phyloP scores from a whole-genome alignment of 1,140 invertebrate species.

The Lucilia sericata region DNA sequence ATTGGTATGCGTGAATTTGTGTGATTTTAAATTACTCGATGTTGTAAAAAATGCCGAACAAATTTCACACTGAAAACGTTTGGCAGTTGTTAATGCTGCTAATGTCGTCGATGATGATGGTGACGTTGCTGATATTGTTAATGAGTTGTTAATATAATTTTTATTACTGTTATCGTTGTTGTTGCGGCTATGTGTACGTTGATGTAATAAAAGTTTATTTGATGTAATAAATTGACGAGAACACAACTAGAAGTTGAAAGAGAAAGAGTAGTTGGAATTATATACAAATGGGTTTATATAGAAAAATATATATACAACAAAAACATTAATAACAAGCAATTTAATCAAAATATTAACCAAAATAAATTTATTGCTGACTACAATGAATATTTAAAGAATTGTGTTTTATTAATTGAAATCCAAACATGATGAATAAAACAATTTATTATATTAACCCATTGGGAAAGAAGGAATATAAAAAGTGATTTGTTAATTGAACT shows the following conservation, averaged over 20 bases:
- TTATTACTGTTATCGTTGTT: background rate
- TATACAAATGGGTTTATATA: background rate
- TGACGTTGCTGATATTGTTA: background rate
- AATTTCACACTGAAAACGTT: conserved; percentile 70
- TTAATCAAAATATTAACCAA: background rate
- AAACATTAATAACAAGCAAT: background rate
- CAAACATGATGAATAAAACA: no score
- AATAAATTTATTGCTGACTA: background rate
- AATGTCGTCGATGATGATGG: background rate
- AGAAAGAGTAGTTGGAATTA: no score
- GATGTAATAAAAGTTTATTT: conserved; percentile 84
- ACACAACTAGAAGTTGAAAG: conserved; percentile 46
- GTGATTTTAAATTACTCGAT: conserved; percentile 70
- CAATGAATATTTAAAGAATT: no score
- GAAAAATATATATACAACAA: background rate
- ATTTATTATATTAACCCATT: no score
- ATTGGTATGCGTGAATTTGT: conserved; percentile 70
- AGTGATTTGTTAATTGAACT: no score
- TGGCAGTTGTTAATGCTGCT: background rate
- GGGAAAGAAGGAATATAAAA: no score
- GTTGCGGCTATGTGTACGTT: conserved; percentile 78
- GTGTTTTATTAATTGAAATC: no score
- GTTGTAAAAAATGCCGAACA: conserved; percentile 72
- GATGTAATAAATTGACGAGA: conserved; percentile 76
- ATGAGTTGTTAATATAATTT: background rate